phyloP scores from a whole-genome alignment of 2,888 invertebrate genomes.

The Fabriciana adippe region DNA sequence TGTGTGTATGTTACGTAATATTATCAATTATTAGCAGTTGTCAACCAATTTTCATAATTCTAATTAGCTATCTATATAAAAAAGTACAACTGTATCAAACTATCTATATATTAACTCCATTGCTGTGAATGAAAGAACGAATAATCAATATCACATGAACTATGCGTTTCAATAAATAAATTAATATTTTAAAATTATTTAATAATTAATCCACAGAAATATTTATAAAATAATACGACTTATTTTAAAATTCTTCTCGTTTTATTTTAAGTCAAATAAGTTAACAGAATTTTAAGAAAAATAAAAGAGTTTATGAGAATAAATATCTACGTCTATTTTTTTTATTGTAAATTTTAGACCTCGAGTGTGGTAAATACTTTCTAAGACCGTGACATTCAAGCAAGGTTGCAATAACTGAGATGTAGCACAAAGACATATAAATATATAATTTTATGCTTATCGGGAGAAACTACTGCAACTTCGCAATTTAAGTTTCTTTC shows the following conservation, averaged over 20 bases:
- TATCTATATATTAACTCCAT: too few relatives aligned
- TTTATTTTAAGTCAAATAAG: neutral
- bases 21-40: too few relatives aligned
- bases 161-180: neutral
- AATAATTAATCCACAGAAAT: neutral
- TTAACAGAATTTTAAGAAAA: neutral
- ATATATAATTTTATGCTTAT: constrained; percentile 36
- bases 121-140: too few relatives aligned
- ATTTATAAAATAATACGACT: neutral
- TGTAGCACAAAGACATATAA: constrained; percentile 29
- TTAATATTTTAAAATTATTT: neutral
- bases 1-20: too few relatives aligned
- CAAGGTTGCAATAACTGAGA: constrained; percentile 56
- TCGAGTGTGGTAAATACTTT: constrained; percentile 44
- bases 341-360: constrained; percentile 14
- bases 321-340: too few relatives aligned
- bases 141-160: too few relatives aligned
- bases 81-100: too few relatives aligned
- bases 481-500: neutral
- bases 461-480: constrained; percentile 15
- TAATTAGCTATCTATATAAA: too few relatives aligned
- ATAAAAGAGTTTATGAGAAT: too few relatives aligned
- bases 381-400: constrained; percentile 68
- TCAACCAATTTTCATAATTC: too few relatives aligned
- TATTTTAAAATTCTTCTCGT: too few relatives aligned